Evolutionary conservation across 2,113 vertebrate species (phyloP), one percentile per base, ranked within the genome.

Genomic region (Parotia lawesii): DNA sequence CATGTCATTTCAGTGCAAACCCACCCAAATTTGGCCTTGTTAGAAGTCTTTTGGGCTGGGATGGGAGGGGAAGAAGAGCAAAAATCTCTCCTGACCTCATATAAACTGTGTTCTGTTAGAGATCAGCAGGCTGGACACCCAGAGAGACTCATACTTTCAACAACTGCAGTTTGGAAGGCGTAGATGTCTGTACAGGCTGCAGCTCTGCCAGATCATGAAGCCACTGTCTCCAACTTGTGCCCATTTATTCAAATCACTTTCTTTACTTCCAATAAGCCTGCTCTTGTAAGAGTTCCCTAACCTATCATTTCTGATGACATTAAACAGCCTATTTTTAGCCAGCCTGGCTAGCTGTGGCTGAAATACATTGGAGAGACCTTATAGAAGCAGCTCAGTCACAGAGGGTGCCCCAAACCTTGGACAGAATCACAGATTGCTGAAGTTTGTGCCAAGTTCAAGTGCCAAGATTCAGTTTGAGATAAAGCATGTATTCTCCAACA

Each of bases 11-110:
- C 72, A 71, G 56, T 60, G 78, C 78, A 96, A 94, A 94, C 35
- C 57, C 94, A 94, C 85, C 93, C 95, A 93, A 87, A 95, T 95
- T 87, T 95, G 94, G 93, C 93, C 47, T 80, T 93, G 38, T 71
- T 91, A 70, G 67, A 83, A 91, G 51, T 18, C 72, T 83, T 94
- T 61, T 67, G 89, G 69, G 80, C 56, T 81, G 53, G 27, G 33
- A 23, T 54, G 42, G 82, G 75, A 91, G 53, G 62, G 40, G 58
- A 88, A 79, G 74, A 94, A 62, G 50, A 31, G 48, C 86, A 45
- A 58, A 77, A 75, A 87, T 86, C 75, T 74, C 35, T 92, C 31
- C 65, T 84, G 94, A 95, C 92, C 96, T 96, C 79, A 80, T 37
- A 80, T 95, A 95, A 95, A 96, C 92, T 64, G 42, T 66, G 64